Evolutionary conservation across 2,797 vertebrate genomes (phyloP).

Genomic region (Kryptopterus vitreolus): DNA sequence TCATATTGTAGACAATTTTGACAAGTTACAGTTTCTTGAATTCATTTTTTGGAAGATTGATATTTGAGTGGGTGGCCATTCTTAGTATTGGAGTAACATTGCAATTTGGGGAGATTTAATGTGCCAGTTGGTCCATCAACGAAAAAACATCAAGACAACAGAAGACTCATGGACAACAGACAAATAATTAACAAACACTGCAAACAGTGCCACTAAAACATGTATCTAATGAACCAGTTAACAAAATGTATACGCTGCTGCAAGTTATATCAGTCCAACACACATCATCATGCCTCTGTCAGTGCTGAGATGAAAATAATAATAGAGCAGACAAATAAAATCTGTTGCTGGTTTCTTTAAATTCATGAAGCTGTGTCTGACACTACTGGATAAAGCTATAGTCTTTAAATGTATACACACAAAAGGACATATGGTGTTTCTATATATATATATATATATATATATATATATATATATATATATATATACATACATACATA

Average conservation of each 20-base stretch:
- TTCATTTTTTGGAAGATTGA: neutral
- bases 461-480: neutral
- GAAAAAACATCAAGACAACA: neutral
- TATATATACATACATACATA: neutral
- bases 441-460: neutral
- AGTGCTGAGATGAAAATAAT: neutral
- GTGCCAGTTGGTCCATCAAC: neutral
- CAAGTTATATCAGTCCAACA: neutral
- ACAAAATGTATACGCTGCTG: neutral
- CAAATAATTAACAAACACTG: neutral
- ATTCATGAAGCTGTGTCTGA: neutral
- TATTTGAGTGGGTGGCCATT: neutral
- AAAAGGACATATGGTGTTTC: neutral
- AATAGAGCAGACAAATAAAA: neutral
- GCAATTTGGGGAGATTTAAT: neutral
- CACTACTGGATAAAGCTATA: too few species aligned
- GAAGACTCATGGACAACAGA: neutral
- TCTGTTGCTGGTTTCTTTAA: neutral
- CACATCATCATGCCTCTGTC: neutral
- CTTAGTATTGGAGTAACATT: neutral
- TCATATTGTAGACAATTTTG: neutral
- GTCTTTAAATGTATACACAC: neutral
- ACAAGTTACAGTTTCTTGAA: neutral
- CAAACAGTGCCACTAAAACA: neutral
- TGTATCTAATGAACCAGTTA: neutral